These are phyloP conservation scores for Diorhabda sublineata DNA, from an alignment of 1,140 invertebrate species.

Conservation along the genomic window DNA sequence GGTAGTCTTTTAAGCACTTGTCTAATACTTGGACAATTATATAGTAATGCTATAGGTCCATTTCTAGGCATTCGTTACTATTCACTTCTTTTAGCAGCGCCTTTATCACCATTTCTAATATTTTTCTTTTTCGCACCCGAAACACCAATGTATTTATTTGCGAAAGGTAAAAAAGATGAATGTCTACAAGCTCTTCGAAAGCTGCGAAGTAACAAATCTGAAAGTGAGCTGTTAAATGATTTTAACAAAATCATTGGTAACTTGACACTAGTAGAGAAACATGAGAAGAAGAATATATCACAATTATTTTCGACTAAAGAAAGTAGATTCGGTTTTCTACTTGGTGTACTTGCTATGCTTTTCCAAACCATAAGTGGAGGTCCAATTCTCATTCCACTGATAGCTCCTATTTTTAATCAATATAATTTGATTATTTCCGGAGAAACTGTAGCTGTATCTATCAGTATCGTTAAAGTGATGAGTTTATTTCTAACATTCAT, in stretches of 20 bases:
- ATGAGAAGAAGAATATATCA: slow-evolving; percentile 48
- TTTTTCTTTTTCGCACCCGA: slow-evolving; percentile 70
- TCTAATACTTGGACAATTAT: slow-evolving; percentile 24
- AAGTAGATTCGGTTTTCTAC: slow-evolving; percentile 62
- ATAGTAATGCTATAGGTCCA: slow-evolving; percentile 57
- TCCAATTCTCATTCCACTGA: slow-evolving; percentile 7
- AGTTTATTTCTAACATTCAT: slow-evolving; percentile 65
- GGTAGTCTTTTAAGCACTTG: slow-evolving; percentile 62
- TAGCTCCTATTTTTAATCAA: slow-evolving; percentile 6
- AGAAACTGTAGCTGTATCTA: slow-evolving; percentile 78
- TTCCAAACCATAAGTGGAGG: slow-evolving; percentile 79
- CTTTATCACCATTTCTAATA: slow-evolving; percentile 61
- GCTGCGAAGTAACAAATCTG: slow-evolving; percentile 57
- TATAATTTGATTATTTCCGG: neutral
- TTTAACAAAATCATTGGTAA: slow-evolving; percentile 50
- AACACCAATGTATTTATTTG: slow-evolving; percentile 68
- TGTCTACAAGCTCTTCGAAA: slow-evolving; percentile 61
- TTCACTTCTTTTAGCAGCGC: slow-evolving; percentile 58
- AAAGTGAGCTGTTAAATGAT: slow-evolving; percentile 57
- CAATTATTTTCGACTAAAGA: slow-evolving; percentile 51
- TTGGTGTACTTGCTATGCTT: slow-evolving; percentile 65
- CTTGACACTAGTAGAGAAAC: slow-evolving; percentile 51
- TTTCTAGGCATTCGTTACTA: slow-evolving; percentile 50
- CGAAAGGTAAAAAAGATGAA: slow-evolving; percentile 54
- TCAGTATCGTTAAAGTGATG: slow-evolving; percentile 71